Evolutionary conservation across 2,113 vertebrate species (phyloP).

Genomic region (Centropus unirufus): DNA sequence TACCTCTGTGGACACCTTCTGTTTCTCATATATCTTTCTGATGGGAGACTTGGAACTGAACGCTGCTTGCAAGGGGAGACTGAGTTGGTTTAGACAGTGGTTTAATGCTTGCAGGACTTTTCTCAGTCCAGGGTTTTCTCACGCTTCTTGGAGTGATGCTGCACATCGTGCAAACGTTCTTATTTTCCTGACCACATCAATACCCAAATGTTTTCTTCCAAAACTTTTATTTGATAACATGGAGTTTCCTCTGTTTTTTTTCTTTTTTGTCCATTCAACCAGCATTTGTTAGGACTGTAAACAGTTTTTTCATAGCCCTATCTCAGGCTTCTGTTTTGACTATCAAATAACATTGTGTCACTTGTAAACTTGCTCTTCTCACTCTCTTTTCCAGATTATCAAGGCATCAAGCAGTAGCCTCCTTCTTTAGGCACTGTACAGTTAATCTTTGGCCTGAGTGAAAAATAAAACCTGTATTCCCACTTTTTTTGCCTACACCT

Average conservation of each 20-base stretch:
- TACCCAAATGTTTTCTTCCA: neutral
- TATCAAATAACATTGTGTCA: conserved; percentile 13
- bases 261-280: neutral
- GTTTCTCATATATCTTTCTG: neutral
- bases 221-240: neutral
- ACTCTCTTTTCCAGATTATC: neutral
- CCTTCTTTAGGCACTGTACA: neutral
- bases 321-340: conserved; percentile 15
- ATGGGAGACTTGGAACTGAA: neutral
- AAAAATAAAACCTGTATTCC: neutral
- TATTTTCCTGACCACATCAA: conserved; percentile 6
- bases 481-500: neutral
- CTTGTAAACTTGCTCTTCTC: neutral
- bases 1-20: neutral
- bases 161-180: neutral
- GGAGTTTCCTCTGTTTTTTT: neutral
- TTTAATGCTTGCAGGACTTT: conserved; percentile 7
- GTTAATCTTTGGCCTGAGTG: neutral
- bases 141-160: neutral
- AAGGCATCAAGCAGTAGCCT: neutral
- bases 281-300: neutral
- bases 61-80: neutral
- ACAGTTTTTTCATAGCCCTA: neutral
- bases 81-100: neutral
- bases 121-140: neutral